Percentiles rank a stretch among this genome's conserved stretches.
Conservation (phyloP, 2,888 invertebrate genomes). For the Germaria angustata region DNA sequence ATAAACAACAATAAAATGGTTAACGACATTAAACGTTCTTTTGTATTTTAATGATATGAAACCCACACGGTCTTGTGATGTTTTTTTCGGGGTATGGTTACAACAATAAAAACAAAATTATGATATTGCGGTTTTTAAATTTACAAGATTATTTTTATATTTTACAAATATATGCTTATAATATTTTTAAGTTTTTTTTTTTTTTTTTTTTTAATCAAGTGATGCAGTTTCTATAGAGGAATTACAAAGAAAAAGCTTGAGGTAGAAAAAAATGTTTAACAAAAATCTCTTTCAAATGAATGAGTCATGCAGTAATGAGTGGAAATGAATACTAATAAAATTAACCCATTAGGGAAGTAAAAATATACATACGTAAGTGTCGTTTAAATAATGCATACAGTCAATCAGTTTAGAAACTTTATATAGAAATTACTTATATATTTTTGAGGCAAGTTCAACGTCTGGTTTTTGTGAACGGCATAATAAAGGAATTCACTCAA, state of each 20-base stretch:
- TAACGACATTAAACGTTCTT: constrained; percentile 47
- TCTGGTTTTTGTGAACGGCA: too few species aligned
- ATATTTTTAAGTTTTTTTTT: neutral
- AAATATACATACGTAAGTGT: too few species aligned
- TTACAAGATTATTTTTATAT: constrained; percentile 19
- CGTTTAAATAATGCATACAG: too few species aligned
- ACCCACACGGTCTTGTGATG: constrained; percentile 52
- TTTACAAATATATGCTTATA: neutral
- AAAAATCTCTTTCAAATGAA: constrained; percentile 1
- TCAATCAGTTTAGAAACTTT: too few species aligned
- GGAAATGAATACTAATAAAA: neutral
- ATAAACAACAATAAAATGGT: constrained; percentile 38
- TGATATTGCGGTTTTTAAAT: constrained; percentile 44
- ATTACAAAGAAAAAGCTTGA: neutral
- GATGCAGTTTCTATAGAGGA: constrained; percentile 16
- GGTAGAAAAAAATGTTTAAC: neutral
- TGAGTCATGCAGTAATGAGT: constrained; percentile 32
- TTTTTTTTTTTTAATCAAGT: neutral
- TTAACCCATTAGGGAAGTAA: constrained; percentile 22
- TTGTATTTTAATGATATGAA: constrained; percentile 16
- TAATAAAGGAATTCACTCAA: too few species aligned
- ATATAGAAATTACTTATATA: too few species aligned
- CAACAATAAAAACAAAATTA: constrained; percentile 43
- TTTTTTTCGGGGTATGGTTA: constrained; percentile 48
- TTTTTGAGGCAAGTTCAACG: too few species aligned